Conservation (phyloP, 2,113 vertebrate species). For the Apistogramma diplotaenia region DNA sequence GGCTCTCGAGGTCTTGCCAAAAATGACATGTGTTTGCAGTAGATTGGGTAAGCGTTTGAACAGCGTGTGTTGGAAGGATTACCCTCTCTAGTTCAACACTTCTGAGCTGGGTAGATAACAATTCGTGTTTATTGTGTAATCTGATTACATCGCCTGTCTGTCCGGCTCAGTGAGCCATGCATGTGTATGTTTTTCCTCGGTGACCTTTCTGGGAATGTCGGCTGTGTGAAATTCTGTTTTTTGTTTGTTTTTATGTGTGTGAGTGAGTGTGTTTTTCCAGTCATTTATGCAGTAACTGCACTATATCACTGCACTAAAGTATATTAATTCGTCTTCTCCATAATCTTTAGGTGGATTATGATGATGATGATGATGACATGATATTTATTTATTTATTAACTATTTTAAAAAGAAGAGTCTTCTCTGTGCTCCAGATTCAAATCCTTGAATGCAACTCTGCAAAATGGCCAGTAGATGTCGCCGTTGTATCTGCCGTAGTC, state of each 20-base stretch:
- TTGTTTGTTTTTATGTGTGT: no score
- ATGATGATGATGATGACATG: neutral
- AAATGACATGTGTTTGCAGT: neutral
- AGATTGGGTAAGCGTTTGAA: neutral
- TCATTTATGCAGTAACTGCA: neutral
- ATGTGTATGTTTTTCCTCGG: neutral
- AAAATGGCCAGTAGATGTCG: constrained; percentile 31
- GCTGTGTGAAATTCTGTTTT: neutral
- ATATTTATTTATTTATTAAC: neutral
- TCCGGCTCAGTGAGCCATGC: neutral
- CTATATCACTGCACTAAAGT: neutral
- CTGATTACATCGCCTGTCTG: neutral
- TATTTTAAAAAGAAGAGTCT: neutral
- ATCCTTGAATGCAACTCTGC: neutral
- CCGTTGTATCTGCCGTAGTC: neutral
- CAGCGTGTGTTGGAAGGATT: constrained; percentile 2
- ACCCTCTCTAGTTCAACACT: neutral
- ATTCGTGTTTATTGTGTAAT: neutral
- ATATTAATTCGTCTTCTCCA: neutral
- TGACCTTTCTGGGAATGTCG: neutral
- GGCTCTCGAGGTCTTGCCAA: neutral
- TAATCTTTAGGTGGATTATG: no score
- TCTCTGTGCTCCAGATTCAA: neutral
- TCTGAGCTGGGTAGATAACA: constrained; percentile 1
- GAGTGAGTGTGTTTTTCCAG: no score